Conservation (phyloP, 2,888 invertebrate genomes). For the Cepaea hortensis region DNA sequence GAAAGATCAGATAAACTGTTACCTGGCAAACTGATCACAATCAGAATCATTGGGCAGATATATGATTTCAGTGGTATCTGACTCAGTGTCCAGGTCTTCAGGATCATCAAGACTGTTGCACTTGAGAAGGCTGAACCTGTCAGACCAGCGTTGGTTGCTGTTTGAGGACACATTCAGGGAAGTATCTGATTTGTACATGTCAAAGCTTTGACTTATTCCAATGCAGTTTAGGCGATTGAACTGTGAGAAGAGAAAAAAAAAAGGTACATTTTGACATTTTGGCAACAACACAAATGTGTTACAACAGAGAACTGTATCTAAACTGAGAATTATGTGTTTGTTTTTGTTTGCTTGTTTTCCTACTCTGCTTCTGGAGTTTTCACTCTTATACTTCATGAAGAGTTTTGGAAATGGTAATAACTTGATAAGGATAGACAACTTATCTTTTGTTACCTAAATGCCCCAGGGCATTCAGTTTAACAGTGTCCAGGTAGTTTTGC, state of each 20-base stretch:
- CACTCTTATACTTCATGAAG: too few species aligned
- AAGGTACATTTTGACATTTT: background rate
- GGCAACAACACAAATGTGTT: too few species aligned
- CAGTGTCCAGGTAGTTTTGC: too few species aligned
- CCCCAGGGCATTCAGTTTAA: too few species aligned
- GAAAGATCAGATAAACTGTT: background rate
- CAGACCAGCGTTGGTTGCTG: conserved; percentile 15
- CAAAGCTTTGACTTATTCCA: conserved; percentile 5
- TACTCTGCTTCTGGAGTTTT: too few species aligned
- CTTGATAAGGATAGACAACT: too few species aligned
- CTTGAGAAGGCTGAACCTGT: conserved; percentile 30
- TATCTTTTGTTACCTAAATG: too few species aligned
- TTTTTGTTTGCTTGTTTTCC: too few species aligned
- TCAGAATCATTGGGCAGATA: conserved; percentile 66
- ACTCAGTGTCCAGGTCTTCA: conserved; percentile 60
- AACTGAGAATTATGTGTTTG: too few species aligned
- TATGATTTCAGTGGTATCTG: conserved; percentile 64
- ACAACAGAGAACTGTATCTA: too few species aligned
- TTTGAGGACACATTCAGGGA: conserved; percentile 15
- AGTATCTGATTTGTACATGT: conserved; percentile 27
- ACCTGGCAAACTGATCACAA: conserved; percentile 61
- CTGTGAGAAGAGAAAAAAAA: background rate
- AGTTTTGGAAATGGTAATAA: too few species aligned
- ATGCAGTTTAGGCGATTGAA: background rate
- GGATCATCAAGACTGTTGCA: conserved; percentile 51